Evolutionary conservation across 1,140 invertebrate genomes (phyloP).

Genomic region (Drosophila littoralis): DNA sequence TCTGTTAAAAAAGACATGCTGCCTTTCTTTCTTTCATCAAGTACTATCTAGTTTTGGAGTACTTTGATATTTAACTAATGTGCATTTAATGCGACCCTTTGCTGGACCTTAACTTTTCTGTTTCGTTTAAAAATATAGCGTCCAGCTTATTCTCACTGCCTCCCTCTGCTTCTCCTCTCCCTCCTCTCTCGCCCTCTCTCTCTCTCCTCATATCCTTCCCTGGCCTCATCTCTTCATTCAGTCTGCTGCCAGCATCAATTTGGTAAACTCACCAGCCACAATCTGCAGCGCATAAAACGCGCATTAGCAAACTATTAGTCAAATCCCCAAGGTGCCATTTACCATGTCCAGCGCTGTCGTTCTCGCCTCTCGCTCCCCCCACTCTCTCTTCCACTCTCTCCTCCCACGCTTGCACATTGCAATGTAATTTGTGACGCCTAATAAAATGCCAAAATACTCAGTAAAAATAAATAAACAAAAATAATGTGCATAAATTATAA

Average conservation of each 20-base stretch:
- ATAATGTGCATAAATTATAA: slow-evolving; percentile 63
- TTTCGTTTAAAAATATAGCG: neutral
- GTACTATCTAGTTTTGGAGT: neutral
- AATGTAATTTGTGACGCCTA: slow-evolving; percentile 63
- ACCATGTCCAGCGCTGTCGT: slow-evolving; percentile 41
- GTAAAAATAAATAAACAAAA: slow-evolving; percentile 58
- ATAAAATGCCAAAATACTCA: slow-evolving; percentile 57
- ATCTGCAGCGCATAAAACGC: slow-evolving; percentile 56
- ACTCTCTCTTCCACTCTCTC: neutral
- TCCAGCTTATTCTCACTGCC: neutral
- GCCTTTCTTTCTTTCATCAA: too few relatives aligned
- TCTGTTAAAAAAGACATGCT: too few relatives aligned
- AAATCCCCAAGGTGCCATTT: slow-evolving; percentile 59
- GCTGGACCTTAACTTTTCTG: neutral
- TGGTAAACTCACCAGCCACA: slow-evolving; percentile 21
- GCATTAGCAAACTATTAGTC: slow-evolving; percentile 67
- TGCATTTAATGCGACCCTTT: slow-evolving; percentile 13
- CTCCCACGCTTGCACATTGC: slow-evolving; percentile 14
- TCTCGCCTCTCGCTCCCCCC: neutral
- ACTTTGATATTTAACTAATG: slow-evolving; percentile 1
- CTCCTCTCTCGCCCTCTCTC: neutral
- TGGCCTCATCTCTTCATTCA: slow-evolving; percentile 13
- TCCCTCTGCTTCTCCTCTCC: neutral
- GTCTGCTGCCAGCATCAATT: slow-evolving; percentile 36
- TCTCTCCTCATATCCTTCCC: too few relatives aligned